phyloP scores from a whole-genome alignment of 2,888 invertebrate genomes.

The Gymnosoma rotundatum region DNA sequence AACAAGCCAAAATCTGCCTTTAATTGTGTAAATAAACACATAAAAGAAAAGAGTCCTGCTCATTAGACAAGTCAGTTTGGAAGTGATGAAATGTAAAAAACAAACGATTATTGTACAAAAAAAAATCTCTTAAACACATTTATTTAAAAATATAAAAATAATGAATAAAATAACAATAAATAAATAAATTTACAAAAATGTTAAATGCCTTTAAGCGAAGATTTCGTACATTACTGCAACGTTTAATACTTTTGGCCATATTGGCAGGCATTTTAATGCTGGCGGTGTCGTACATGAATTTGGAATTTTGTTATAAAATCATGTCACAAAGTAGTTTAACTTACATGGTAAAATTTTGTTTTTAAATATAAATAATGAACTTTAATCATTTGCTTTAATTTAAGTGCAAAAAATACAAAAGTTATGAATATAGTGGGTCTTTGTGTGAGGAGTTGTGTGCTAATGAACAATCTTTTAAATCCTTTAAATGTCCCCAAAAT shows the following conservation, averaged over 20 bases:
- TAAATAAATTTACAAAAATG: slow-evolving; percentile 72
- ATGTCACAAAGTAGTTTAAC: slow-evolving; percentile 79
- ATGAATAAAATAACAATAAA: neutral
- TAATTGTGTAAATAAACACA: neutral
- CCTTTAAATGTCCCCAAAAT: slow-evolving; percentile 79
- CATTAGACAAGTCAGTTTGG: slow-evolving; percentile 11
- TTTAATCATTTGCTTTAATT: neutral
- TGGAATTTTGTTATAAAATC: slow-evolving; percentile 80
- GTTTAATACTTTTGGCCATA: slow-evolving; percentile 76
- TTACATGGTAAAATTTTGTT: slow-evolving; percentile 76
- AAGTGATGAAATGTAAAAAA: slow-evolving; percentile 46
- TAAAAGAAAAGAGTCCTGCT: slow-evolving; percentile 5
- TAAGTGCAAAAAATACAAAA: slow-evolving; percentile 79
- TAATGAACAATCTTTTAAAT: slow-evolving; percentile 76
- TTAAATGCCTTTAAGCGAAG: slow-evolving; percentile 78
- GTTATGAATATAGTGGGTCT: slow-evolving; percentile 79
- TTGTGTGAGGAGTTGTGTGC: slow-evolving; percentile 80
- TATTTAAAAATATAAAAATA: slow-evolving; percentile 7
- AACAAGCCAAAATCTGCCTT: slow-evolving; percentile 1
- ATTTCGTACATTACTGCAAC: slow-evolving; percentile 79
- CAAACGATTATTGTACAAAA: neutral
- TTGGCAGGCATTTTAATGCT: slow-evolving; percentile 77
- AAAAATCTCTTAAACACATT: neutral
- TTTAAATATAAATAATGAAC: neutral
- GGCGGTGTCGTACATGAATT: slow-evolving; percentile 79